Base-by-base conservation (phyloP, 1,140 invertebrate species). In the Drosophila bocki region DNA sequence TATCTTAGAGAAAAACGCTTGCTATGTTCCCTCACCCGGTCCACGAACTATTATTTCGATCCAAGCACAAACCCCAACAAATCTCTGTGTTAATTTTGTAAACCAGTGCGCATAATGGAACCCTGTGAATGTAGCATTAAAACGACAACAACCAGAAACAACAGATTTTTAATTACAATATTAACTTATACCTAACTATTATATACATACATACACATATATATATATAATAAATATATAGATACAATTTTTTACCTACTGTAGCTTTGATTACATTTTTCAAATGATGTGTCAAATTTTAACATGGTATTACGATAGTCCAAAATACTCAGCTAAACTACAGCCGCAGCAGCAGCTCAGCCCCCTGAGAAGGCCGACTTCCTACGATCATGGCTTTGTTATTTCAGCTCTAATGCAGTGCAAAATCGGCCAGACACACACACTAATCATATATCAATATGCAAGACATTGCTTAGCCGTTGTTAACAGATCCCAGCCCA, bases 241-340 rank as follows among this genome's bases (percentile, higher is more conserved):
- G 81, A 81, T 84, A 84, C 65, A 88, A 84, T 87, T 87, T 87
- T 87, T 84, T 88, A 87, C 84, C 84, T 87, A 87, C 80, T 65
- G 84, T 88, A 90, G 81, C 84, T 90, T 84, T 88, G 84, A 88
- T 88, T 90, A 88, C 84, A 90, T 90, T 90, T 88, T 88, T 88
- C 74, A 90, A 54, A 88, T 90, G 75, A 88, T 88, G 85, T 88
- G 85, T 88, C 85, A 88, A 88, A 88, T 88, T 88, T 88, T 88
- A 39, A 54, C 90, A 85, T 71, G 85, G 75, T 87, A 88, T 87
- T 86, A 72, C 65, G 51, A 60, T 75, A 82, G 68, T 75, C 64
- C 67, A 80, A 53, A 79, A 80, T 71, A 79, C 60, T 76, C 70
- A 51, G 51, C 42, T 47, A 48, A 76, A 51, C 26, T 29, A 29